Conservation (phyloP, 2,113 vertebrate species). For the Nettapus auritus region DNA sequence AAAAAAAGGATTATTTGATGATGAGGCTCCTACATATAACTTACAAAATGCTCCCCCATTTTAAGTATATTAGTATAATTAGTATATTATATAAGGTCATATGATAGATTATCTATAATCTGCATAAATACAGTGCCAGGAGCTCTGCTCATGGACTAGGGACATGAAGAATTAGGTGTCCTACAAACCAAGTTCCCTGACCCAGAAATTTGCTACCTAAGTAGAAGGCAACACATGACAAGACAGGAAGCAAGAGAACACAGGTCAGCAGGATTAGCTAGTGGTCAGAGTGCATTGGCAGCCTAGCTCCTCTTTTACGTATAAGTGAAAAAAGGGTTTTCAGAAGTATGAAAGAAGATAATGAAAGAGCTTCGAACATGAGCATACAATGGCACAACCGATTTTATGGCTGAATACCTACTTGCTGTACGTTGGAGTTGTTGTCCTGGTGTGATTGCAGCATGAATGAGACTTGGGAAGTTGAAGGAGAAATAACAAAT, state of each 20-base stretch:
- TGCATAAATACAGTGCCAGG: neutral
- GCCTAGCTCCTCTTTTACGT: neutral
- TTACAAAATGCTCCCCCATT: neutral
- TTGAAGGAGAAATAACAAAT: neutral
- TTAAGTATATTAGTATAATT: neutral
- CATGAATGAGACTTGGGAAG: neutral
- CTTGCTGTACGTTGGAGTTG: neutral
- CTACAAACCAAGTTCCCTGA: neutral
- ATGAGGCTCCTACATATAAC: neutral
- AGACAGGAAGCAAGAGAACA: neutral
- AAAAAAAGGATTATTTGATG: constrained; percentile 52
- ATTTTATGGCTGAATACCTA: neutral
- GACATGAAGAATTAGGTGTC: neutral
- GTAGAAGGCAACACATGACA: neutral
- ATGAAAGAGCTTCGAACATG: neutral
- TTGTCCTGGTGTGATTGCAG: neutral
- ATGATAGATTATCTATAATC: neutral
- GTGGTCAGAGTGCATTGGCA: neutral
- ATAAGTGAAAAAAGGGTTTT: neutral
- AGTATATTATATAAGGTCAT: neutral
- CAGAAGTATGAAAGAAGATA: neutral
- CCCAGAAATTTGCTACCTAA: neutral
- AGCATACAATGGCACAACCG: neutral
- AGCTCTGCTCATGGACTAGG: neutral
- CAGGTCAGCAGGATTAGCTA: neutral